Percentiles rank a stretch among this genome's conserved stretches.
These are phyloP conservation scores for Philaenus spumarius DNA, from an alignment of 1,140 invertebrate species.

Conservation along the genomic window DNA sequence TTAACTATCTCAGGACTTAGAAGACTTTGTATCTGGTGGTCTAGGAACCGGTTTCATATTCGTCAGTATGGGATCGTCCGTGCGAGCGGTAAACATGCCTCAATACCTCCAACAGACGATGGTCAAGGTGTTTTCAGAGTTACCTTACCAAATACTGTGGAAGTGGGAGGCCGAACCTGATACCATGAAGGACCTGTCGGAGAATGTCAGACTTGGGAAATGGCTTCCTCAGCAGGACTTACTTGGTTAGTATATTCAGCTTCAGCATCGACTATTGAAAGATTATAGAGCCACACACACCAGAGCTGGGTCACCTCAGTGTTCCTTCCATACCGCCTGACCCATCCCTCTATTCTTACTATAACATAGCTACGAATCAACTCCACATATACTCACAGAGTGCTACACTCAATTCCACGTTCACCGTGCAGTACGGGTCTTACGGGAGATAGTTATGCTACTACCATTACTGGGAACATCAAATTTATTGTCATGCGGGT, in stretches of 20 bases:
- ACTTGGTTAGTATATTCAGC: constrained; percentile 50
- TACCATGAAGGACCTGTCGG: constrained; percentile 53
- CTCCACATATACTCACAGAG: too few species aligned
- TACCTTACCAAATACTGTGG: constrained; percentile 69
- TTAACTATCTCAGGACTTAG: constrained; percentile 47
- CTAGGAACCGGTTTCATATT: constrained; percentile 65
- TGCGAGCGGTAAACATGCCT: constrained; percentile 66
- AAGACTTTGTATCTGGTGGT: constrained; percentile 57
- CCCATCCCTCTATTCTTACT: too few species aligned
- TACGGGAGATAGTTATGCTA: too few species aligned
- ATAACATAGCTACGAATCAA: too few species aligned
- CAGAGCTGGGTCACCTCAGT: too few species aligned
- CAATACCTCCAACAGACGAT: constrained; percentile 55
- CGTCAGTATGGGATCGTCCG: constrained; percentile 74
- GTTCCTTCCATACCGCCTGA: too few species aligned
- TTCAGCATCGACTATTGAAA: too few species aligned
- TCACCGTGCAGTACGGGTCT: too few species aligned
- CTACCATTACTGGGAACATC: too few species aligned
- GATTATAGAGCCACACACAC: too few species aligned
- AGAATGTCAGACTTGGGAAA: constrained; percentile 60
- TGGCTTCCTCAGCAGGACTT: constrained; percentile 81
- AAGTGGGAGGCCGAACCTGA: constrained; percentile 64
- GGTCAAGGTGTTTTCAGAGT: constrained; percentile 56
- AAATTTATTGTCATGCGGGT: too few species aligned
- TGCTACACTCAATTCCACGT: too few species aligned